phyloP scores from a whole-genome alignment of 2,113 vertebrate genomes.

The Ardeotis arabs region DNA sequence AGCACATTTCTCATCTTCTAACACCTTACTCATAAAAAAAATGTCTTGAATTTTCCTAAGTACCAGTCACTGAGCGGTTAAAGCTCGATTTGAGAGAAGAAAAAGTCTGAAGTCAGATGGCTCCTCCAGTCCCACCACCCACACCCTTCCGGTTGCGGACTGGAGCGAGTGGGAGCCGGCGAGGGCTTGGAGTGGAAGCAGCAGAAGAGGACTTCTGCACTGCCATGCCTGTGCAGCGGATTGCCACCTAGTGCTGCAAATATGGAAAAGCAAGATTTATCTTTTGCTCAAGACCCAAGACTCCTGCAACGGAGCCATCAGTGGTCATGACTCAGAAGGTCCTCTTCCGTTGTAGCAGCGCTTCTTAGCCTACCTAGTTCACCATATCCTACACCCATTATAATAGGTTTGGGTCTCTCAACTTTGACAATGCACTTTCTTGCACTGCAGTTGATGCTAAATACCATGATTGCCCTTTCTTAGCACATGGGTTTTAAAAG shows the following conservation, averaged over 20 bases:
- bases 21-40: not conserved
- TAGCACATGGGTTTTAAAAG: not conserved
- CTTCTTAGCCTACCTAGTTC: not conserved
- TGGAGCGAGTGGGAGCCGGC: not conserved
- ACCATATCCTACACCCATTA: not conserved
- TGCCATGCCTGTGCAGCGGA: not conserved
- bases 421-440: not conserved
- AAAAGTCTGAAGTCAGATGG: not conserved
- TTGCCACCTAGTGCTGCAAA: conserved; percentile 14
- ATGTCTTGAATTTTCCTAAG: not conserved
- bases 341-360: not conserved
- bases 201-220: not conserved
- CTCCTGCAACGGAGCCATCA: not conserved
- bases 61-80: not conserved
- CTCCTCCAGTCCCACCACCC: conserved; percentile 4
- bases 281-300: not conserved
- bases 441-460: not conserved
- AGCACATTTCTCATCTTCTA: not conserved
- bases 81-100: not conserved
- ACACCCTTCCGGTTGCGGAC: conserved; percentile 30
- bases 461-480: not conserved
- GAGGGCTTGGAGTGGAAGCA: not conserved
- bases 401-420: not conserved
- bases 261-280: not conserved
- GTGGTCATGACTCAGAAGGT: not conserved